These are phyloP conservation scores for Crypturellus tataupa DNA, from an alignment of 2,797 vertebrate genomes.

Conservation along the genomic window DNA sequence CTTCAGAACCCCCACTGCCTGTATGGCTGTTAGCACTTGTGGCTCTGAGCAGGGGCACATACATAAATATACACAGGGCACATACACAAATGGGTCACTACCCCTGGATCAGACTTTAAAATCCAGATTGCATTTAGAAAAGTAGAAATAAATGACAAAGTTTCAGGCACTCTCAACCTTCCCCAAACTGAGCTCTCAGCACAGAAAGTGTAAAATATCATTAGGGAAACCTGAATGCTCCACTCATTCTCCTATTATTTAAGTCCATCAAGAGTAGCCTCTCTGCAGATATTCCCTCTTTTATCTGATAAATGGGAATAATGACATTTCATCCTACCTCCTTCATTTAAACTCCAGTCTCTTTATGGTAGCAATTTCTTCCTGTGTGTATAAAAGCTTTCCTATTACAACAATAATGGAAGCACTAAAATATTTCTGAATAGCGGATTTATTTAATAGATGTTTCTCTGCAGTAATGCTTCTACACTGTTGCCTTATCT, in stretches of 20 bases:
- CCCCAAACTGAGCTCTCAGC: background rate
- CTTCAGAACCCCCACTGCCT: background rate
- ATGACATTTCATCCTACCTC: background rate
- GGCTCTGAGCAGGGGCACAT: background rate
- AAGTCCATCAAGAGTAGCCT: background rate
- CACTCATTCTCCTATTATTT: fast-evolving
- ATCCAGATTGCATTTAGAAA: background rate
- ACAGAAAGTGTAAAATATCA: background rate
- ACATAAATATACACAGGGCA: background rate
- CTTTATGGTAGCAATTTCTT: background rate
- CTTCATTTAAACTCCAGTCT: background rate
- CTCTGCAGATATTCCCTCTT: background rate
- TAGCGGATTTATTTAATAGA: background rate
- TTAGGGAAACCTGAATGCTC: fast-evolving
- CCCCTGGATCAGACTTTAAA: fast-evolving
- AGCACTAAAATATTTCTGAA: background rate
- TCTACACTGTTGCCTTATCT: fast-evolving
- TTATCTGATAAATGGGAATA: background rate
- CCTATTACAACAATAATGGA: fast-evolving
- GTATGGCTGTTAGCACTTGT: background rate
- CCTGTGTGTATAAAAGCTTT: background rate
- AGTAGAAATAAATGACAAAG: background rate
- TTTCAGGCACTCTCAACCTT: fast-evolving
- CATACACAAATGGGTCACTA: background rate
- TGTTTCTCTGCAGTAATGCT: background rate